Conservation (phyloP, 1,140 invertebrate species). For the Ips typographus region DNA sequence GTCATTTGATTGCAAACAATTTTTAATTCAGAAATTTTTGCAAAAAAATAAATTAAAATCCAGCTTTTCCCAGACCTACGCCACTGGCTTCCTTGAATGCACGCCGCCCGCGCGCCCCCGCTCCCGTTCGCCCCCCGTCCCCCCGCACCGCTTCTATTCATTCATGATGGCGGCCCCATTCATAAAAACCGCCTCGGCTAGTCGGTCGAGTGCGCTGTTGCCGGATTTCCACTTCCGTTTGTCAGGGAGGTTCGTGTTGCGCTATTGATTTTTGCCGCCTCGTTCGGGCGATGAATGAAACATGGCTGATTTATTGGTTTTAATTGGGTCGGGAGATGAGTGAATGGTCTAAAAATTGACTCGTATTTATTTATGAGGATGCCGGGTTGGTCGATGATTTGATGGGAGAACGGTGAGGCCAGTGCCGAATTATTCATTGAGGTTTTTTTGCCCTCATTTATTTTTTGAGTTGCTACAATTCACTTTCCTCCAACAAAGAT, state of each 20-base stretch:
- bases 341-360: slow-evolving; percentile 2
- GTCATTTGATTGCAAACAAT: too few species aligned
- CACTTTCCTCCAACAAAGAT: too few species aligned
- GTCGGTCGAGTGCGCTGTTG: slow-evolving; percentile 32
- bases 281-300: slow-evolving; percentile 17
- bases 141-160: slow-evolving; percentile 50
- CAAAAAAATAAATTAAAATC: too few species aligned
- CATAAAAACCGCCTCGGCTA: slow-evolving; percentile 63
- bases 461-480: too few species aligned
- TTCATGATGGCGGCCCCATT: slow-evolving; percentile 77
- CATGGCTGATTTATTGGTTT: slow-evolving; percentile 12
- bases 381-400: too few species aligned
- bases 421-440: too few species aligned
- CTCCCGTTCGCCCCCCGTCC: slow-evolving; percentile 3
- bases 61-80: not conserved
- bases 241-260: slow-evolving; percentile 12
- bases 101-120: slow-evolving; percentile 36
- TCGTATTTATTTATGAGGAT: not conserved
- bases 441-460: too few species aligned
- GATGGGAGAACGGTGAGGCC: too few species aligned
- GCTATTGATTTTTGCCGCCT: slow-evolving; percentile 21
- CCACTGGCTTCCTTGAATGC: slow-evolving; percentile 52
- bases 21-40: too few species aligned
- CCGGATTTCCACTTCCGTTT: slow-evolving; percentile 24
- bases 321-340: slow-evolving; percentile 18